Conservation (phyloP, 2,113 vertebrate genomes). For the Ibidorhyncha struthersii region DNA sequence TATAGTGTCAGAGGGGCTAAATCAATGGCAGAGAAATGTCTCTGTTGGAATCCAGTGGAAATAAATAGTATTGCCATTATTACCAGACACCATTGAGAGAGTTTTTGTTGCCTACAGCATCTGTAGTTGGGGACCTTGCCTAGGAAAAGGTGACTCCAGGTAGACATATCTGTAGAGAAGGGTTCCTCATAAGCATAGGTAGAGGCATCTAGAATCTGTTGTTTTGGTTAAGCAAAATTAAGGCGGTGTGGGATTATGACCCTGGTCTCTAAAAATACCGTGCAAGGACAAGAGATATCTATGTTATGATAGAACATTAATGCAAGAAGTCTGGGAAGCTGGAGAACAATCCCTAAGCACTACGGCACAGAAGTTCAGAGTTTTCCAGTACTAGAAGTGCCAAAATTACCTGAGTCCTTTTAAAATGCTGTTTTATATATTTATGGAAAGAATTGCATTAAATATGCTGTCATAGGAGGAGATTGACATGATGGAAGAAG, state of each 20-base stretch:
- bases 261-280: neutral
- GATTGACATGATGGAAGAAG: neutral
- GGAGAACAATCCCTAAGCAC: neutral
- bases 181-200: neutral
- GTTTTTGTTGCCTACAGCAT: neutral
- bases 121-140: neutral
- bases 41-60: neutral
- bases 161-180: neutral
- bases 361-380: neutral
- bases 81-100: neutral
- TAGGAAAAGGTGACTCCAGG: neutral
- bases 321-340: neutral
- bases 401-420: neutral
- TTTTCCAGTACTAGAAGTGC: neutral
- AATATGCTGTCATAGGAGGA: neutral
- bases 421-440: neutral
- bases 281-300: neutral
- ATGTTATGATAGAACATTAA: neutral
- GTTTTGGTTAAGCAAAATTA: neutral
- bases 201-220: neutral
- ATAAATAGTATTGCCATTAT: neutral
- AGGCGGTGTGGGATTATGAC: neutral
- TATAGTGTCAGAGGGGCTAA: neutral
- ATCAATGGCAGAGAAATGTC: neutral
- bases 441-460: neutral